phyloP scores from a whole-genome alignment of 2,888 invertebrate species.

The Thelaira solivaga region DNA sequence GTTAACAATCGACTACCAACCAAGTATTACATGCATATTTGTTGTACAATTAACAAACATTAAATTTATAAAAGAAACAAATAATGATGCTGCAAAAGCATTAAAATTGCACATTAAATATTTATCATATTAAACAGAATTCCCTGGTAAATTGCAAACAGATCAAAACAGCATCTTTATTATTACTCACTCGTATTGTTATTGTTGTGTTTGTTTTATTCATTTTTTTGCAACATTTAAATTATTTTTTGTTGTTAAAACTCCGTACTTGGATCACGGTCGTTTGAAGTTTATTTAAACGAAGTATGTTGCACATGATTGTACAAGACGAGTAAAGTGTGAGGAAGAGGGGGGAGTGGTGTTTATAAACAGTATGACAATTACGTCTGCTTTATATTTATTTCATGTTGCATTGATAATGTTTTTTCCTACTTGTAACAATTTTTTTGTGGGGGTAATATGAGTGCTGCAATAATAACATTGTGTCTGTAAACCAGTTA shows the following conservation, averaged over 20 bases:
- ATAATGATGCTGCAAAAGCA: conserved; percentile 8
- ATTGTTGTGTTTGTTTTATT: too few species aligned
- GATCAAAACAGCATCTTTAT: conserved; percentile 36
- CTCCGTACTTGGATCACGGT: neutral
- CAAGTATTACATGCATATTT: neutral
- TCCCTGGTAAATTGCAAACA: conserved; percentile 32
- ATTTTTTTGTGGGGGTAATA: neutral
- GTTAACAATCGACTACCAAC: neutral
- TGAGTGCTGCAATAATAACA: neutral
- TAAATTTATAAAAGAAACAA: too few species aligned
- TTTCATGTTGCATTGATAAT: conserved; percentile 13
- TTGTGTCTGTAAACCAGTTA: conserved; percentile 23
- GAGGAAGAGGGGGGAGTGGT: too few species aligned
- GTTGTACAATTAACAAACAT: conserved; percentile 20
- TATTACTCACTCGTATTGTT: too few species aligned
- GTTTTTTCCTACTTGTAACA: too few species aligned
- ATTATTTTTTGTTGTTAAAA: conserved; percentile 9
- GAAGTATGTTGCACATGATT: too few species aligned
- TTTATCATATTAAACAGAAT: conserved; percentile 40
- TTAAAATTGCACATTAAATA: conserved; percentile 35
- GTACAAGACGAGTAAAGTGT: too few species aligned
- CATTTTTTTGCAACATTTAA: neutral
- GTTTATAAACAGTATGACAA: conserved; percentile 37
- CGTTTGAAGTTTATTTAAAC: too few species aligned
- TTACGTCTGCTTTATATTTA: conserved; percentile 25